Conservation (phyloP, 2,113 vertebrate genomes). For the Promerops cafer region DNA sequence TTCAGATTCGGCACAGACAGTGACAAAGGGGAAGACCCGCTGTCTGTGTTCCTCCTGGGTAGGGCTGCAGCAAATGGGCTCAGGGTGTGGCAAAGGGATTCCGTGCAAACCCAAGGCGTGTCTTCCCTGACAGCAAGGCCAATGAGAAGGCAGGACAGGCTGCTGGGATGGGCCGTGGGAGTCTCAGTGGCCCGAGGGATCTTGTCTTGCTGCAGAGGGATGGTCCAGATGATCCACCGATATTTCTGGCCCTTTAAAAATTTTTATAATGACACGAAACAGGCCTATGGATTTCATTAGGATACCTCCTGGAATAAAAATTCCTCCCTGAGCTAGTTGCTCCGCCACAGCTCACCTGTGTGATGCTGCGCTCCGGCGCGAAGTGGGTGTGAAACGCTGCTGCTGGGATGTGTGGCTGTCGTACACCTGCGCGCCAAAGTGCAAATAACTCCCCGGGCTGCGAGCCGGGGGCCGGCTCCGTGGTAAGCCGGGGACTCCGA, state of each 20-base stretch:
- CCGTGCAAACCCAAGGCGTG: background rate
- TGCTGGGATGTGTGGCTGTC: background rate
- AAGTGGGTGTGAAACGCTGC: conserved; percentile 19
- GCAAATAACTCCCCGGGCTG: conserved; percentile 24
- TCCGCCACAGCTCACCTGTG: background rate
- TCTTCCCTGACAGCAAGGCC: background rate
- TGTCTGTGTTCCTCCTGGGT: background rate
- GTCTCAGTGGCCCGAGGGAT: accelerated
- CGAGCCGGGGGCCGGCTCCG: background rate
- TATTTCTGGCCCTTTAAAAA: background rate
- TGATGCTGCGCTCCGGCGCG: background rate
- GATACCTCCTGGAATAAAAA: background rate
- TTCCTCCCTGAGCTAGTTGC: background rate
- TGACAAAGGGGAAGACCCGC: background rate
- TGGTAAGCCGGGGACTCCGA: background rate
- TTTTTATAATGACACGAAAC: background rate
- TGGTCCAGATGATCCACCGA: background rate
- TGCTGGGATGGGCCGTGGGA: background rate
- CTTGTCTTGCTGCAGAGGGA: background rate
- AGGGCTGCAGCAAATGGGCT: background rate
- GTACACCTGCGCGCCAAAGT: background rate
- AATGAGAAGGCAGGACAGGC: too few relatives aligned
- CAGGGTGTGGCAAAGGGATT: background rate
- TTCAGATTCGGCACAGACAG: accelerated
- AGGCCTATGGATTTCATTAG: background rate